A percentile compares a stretch with the other conserved stretches of the same genome.
Conservation (phyloP, 2,797 vertebrate genomes). For the Brachymystax lenok region DNA sequence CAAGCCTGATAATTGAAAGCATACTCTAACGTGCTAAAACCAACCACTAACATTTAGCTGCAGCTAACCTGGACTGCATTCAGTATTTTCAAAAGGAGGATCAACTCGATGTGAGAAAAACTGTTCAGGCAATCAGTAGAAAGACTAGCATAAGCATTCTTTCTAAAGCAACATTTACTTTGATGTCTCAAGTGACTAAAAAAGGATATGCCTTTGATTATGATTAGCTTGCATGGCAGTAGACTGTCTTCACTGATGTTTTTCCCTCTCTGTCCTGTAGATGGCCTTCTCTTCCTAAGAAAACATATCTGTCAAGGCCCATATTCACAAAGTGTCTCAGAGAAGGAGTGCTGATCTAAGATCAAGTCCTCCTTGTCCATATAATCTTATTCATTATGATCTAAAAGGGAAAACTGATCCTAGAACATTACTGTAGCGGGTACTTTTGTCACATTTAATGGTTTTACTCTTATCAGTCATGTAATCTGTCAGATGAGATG, state of each 20-base stretch:
- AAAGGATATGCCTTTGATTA: conserved; percentile 1
- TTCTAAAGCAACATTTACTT: conserved; percentile 62
- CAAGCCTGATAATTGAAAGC: conserved; percentile 57
- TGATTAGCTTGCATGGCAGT: background rate
- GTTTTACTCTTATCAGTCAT: too few relatives aligned
- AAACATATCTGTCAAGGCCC: background rate
- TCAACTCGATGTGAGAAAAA: background rate
- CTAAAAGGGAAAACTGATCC: background rate
- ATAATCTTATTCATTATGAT: background rate
- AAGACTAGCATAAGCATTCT: background rate
- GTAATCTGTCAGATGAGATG: background rate
- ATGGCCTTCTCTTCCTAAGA: conserved; percentile 67
- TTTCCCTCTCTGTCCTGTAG: conserved; percentile 40
- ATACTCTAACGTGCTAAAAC: conserved; percentile 32
- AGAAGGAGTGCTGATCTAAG: background rate
- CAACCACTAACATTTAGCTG: conserved; percentile 16
- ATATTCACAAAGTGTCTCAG: background rate
- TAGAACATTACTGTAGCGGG: background rate
- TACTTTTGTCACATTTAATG: too few relatives aligned
- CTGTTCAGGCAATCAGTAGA: background rate
- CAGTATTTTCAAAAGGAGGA: background rate
- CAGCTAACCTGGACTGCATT: conserved; percentile 33
- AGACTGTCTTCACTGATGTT: background rate
- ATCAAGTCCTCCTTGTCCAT: background rate
- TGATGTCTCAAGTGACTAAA: conserved; percentile 42